phyloP scores from a whole-genome alignment of 2,888 invertebrate species.

The Leptothorax acervorum region DNA sequence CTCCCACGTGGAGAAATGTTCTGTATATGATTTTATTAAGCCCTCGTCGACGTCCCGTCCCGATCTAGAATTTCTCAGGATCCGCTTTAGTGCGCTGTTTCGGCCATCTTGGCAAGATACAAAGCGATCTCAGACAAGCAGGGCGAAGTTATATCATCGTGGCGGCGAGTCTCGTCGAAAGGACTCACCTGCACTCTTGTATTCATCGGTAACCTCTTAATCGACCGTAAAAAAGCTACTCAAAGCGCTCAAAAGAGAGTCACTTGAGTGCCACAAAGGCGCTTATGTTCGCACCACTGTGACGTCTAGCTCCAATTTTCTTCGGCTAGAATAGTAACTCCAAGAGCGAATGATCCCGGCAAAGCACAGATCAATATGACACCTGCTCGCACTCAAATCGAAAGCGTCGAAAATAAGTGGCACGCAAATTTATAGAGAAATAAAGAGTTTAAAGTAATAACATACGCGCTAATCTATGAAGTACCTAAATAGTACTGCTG shows the following conservation, averaged over 20 bases:
- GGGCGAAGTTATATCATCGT: conserved; percentile 39
- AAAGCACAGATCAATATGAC: not conserved
- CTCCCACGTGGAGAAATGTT: conserved; percentile 83
- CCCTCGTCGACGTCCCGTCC: conserved; percentile 40
- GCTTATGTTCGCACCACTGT: conserved; percentile 45
- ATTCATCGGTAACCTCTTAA: conserved; percentile 56
- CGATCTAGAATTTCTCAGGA: conserved; percentile 62
- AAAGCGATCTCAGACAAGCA: conserved; percentile 31
- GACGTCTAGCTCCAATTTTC: conserved; percentile 24
- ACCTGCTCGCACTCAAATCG: not conserved
- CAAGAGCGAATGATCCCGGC: not conserved
- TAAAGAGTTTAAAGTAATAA: not conserved
- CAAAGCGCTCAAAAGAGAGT: conserved; percentile 51
- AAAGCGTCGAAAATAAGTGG: not conserved
- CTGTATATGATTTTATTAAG: conserved; percentile 82
- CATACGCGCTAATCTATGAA: not conserved
- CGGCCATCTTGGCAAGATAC: conserved; percentile 31
- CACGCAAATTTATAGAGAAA: not conserved
- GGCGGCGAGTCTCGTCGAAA: conserved; percentile 50
- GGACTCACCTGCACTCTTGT: conserved; percentile 60
- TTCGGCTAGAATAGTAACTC: not conserved
- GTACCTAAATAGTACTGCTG: not conserved
- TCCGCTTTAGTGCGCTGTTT: conserved; percentile 4
- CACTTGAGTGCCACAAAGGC: conserved; percentile 56
- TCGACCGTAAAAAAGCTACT: conserved; percentile 68